Percentiles rank a stretch among this genome's conserved stretches.
Evolutionary conservation across 2,888 invertebrate genomes (phyloP).

Genomic region (Pollenia griseotomentosa): DNA sequence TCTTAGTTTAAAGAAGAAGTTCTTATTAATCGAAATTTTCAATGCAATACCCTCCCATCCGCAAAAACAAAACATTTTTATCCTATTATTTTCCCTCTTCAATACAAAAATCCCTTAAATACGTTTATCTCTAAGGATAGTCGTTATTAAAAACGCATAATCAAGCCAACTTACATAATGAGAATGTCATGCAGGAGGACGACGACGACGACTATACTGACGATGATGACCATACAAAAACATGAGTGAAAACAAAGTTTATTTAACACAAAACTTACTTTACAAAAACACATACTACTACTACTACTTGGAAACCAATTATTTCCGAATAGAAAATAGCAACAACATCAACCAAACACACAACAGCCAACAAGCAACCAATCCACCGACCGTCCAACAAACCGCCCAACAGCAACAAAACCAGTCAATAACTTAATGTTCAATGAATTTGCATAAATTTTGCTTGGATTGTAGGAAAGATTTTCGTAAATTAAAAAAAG

Average conservation of each 20-base stretch:
- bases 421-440: constrained; percentile 64
- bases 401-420: constrained; percentile 31
- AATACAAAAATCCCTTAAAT: background rate
- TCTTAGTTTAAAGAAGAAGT: background rate
- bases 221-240: constrained; percentile 38
- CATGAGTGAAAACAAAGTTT: constrained; percentile 45
- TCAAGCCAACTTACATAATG: constrained; percentile 40
- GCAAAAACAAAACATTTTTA: background rate
- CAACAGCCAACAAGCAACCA: constrained; percentile 32
- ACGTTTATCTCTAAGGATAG: constrained; percentile 38
- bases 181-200: background rate
- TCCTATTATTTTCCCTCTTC: background rate
- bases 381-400: constrained; percentile 2
- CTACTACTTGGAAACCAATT: constrained; percentile 72
- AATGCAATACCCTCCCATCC: background rate
- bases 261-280: constrained; percentile 32
- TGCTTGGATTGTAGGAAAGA: constrained; percentile 41
- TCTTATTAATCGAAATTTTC: background rate
- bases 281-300: background rate
- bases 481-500: constrained; percentile 26
- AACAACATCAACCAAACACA: constrained; percentile 41
- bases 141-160: constrained; percentile 51
- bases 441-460: constrained; percentile 71
- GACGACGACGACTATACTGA: background rate
- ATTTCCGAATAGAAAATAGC: constrained; percentile 61